Evolutionary conservation across 1,140 invertebrate genomes (phyloP).

Genomic region (Steinernema khuongi): DNA sequence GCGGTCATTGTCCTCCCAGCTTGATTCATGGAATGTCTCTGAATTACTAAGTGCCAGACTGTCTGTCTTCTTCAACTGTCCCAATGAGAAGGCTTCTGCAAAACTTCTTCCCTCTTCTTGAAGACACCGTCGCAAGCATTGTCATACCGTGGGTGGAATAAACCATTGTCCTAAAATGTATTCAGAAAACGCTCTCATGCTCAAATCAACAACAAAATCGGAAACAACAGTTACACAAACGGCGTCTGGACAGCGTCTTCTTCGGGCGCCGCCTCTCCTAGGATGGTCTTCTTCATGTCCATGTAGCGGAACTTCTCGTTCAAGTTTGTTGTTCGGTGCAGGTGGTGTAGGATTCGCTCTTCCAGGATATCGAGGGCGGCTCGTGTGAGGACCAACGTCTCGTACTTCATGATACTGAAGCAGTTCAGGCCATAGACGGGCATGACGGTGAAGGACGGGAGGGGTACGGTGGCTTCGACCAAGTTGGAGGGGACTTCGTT

Average conservation of each 20-base stretch:
- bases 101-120: no score
- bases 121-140: no score
- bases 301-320: conserved; percentile 51
- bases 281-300: conserved; percentile 48
- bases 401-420: conserved; percentile 84
- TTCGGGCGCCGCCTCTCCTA: conserved; percentile 50
- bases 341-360: conserved; percentile 73
- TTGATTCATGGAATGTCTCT: no score
- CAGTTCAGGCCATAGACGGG: conserved; percentile 80
- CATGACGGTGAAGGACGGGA: conserved; percentile 85
- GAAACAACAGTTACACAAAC: conserved; percentile 44
- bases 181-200: not conserved
- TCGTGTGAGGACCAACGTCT: conserved; percentile 82
- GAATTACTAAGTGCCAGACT: no score
- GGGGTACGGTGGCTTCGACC: conserved; percentile 67
- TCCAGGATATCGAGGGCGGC: conserved; percentile 78
- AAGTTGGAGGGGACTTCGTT: conserved; percentile 37
- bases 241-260: conserved; percentile 48
- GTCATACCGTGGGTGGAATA: no score
- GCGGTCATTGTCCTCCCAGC: no score
- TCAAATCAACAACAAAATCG: not conserved
- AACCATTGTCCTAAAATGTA: not conserved
- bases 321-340: conserved; percentile 67
- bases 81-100: no score
- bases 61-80: no score